Evolutionary conservation across 2,888 invertebrate genomes (phyloP), one percentile per base, ranked within the genome.

Genomic region (Mythimna albipuncta): DNA sequence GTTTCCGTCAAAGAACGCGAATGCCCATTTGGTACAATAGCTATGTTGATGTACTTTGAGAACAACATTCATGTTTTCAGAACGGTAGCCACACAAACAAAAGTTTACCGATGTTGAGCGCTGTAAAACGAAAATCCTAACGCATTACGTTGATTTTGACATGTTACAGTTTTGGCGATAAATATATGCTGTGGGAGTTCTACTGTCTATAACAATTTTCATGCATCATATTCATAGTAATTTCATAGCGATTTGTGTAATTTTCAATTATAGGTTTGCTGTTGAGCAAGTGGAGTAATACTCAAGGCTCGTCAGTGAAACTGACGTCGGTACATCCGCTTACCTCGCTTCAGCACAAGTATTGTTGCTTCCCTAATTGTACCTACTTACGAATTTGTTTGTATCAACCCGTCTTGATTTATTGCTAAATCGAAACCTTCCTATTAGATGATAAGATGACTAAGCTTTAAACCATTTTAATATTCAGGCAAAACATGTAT

Each of bases 41-140:
- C 90, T 79, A 89, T 94, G 94, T 94, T 94, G 94, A 92, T 91
- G 91, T 85, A 91, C 86, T 86, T 85, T 88, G 86, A 90, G 82
- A 87, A 93, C 89, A 94, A 95, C 94, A 94, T 89, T 87, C 78
- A 76, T 92, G 93, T 94, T 94, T 94, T 93, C 93, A 93, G 94
- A 94, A 94, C 75, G 82, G 85, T 84, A 74, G 83, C 83, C 82
- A 88, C 85, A 88, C 89, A 89, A 90, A 90, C 91, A 89, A 79
- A 75, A 85, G 79, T 86, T 84, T 85, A 83, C 81, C 82, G 77
- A 81, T 83, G 84, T 83, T 64, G 55, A 78, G 47, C 38, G 58
- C 57, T 73, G 77, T 58, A 83, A 82, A 74, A 80, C 81, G 80
- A 79, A 79, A 73, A 71, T 79, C 77, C 65, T 61, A 76, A 76